A percentile compares a stretch with the other conserved stretches of the same genome.
Evolutionary conservation across 1,140 invertebrate genomes (phyloP).

Genomic region (Mesaphorura yosii): DNA sequence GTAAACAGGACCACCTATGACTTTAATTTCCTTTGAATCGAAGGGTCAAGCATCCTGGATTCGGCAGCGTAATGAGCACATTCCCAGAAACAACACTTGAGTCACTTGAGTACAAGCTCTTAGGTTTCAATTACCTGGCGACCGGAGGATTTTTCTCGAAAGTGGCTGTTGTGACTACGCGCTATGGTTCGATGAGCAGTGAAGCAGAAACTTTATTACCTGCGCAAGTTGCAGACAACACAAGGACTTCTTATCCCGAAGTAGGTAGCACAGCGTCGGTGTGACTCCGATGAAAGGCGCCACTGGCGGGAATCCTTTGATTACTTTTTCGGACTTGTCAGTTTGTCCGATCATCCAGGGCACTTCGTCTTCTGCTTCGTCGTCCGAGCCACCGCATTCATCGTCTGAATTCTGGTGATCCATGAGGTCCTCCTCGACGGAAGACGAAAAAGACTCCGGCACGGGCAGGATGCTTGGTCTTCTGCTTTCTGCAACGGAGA

Average conservation of each 20-base stretch:
- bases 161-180: too few species aligned
- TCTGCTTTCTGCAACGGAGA: constrained; percentile 51
- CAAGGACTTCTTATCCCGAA: constrained; percentile 88
- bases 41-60: too few species aligned
- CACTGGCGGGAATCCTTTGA: constrained; percentile 88
- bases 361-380: constrained; percentile 76
- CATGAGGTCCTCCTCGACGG: constrained; percentile 37
- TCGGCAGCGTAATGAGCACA: too few species aligned
- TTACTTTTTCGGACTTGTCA: constrained; percentile 51
- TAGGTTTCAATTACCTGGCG: too few species aligned
- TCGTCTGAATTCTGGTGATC: constrained; percentile 45
- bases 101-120: too few species aligned
- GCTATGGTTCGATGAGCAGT: too few species aligned
- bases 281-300: constrained; percentile 97
- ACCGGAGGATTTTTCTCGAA: too few species aligned
- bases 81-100: too few species aligned
- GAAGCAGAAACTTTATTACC: too few species aligned
- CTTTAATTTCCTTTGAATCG: too few species aligned
- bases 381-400: constrained; percentile 66
- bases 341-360: constrained; percentile 68
- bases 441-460: constrained; percentile 59
- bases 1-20: too few species aligned
- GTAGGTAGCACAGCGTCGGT: constrained; percentile 86
- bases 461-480: constrained; percentile 75
- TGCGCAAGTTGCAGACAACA: constrained; percentile 91